Evolutionary conservation across 2,113 vertebrate species (phyloP).

Genomic region (Trinectes maculatus): DNA sequence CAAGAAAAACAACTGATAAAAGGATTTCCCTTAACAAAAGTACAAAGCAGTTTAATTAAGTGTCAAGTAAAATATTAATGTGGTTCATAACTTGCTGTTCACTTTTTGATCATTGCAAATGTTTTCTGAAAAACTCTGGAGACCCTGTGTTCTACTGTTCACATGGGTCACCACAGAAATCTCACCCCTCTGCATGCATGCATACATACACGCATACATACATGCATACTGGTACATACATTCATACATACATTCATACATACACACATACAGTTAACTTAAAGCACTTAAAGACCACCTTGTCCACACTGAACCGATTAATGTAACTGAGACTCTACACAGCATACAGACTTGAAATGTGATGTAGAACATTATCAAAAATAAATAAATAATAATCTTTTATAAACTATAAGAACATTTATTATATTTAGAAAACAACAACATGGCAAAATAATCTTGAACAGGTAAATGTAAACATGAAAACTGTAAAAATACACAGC

Average conservation of each 20-base stretch:
- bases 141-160: background rate
- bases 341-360: too few species aligned
- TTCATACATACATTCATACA: too few species aligned
- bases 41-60: too few species aligned
- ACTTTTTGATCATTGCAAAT: background rate
- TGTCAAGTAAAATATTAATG: background rate
- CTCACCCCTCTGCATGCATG: background rate
- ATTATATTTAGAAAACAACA: too few species aligned
- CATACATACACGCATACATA: too few species aligned
- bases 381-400: too few species aligned
- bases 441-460: background rate
- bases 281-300: background rate
- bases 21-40: too few species aligned
- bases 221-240: too few species aligned
- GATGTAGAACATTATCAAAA: too few species aligned
- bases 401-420: too few species aligned
- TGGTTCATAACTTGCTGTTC: background rate
- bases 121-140: conserved; percentile 4
- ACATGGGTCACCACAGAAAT: conserved; percentile 6
- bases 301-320: background rate
- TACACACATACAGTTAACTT: too few species aligned
- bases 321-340: too few species aligned
- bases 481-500: background rate
- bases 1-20: background rate
- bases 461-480: background rate